phyloP scores from a whole-genome alignment of 1,140 invertebrate genomes.

The Bombus waltoni region DNA sequence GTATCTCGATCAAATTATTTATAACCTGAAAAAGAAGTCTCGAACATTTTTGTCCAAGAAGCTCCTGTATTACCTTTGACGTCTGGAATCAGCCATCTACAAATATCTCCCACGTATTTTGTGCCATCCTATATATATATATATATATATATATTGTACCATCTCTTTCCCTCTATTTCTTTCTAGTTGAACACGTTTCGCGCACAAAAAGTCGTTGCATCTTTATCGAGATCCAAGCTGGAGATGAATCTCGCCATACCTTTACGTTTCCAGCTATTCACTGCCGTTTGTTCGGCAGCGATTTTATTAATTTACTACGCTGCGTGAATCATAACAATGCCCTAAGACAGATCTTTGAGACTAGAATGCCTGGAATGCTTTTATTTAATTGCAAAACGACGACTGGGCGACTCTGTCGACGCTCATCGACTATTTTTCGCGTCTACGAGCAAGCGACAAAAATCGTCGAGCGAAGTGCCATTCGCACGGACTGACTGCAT shows the following conservation, averaged over 20 bases:
- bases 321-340: not conserved
- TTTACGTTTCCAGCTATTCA: not conserved
- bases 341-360: too few species aligned
- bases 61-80: too few species aligned
- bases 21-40: too few species aligned
- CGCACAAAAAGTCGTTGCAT: constrained; percentile 29
- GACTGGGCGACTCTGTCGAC: not conserved
- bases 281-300: not conserved
- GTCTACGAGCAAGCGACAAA: not conserved
- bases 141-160: not conserved
- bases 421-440: not conserved
- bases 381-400: not conserved
- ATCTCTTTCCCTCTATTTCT: not conserved
- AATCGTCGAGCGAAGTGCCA: constrained; percentile 37
- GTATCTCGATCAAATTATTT: too few species aligned
- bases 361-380: not conserved
- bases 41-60: too few species aligned
- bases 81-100: too few species aligned
- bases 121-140: not conserved
- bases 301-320: constrained; percentile 55
- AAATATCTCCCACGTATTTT: too few species aligned
- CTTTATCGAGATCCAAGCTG: constrained; percentile 39
- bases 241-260: constrained; percentile 32
- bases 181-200: constrained; percentile 7
- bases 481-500: constrained; percentile 32